These are phyloP conservation scores for Erinaceus europaeus DNA, from an alignment of 2,113 vertebrate genomes.

Conservation along the genomic window DNA sequence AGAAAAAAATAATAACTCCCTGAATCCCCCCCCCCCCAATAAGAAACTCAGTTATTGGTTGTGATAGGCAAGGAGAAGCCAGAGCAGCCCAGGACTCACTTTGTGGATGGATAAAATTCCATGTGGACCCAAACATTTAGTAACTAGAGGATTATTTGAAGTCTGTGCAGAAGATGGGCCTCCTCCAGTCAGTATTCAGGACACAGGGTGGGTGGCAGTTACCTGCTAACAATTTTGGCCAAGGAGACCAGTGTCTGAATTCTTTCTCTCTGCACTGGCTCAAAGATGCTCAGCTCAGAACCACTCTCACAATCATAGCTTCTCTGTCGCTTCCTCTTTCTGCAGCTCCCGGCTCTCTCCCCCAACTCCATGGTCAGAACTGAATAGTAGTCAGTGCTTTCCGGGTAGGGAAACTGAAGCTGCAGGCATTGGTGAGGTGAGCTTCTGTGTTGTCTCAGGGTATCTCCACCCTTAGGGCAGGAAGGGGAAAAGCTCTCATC, in stretches of 20 bases:
- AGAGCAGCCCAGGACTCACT: background rate
- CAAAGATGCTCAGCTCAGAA: background rate
- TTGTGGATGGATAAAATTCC: background rate
- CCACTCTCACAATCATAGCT: background rate
- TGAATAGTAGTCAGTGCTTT: background rate
- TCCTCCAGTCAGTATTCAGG: background rate
- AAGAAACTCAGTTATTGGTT: constrained; percentile 2
- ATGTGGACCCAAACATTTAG: background rate
- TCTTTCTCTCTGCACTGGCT: background rate
- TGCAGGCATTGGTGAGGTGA: background rate
- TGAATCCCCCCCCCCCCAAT: too few species aligned
- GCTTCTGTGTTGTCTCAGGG: background rate
- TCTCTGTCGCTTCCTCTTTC: background rate
- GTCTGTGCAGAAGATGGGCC: background rate
- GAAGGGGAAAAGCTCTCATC: background rate
- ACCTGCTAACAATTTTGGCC: background rate
- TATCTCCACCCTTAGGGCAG: background rate
- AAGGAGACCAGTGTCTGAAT: constrained; percentile 12
- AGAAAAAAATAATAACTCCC: constrained; percentile 12
- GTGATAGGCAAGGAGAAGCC: background rate
- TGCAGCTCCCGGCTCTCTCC: accelerated
- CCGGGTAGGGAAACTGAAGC: background rate
- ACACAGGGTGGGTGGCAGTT: background rate
- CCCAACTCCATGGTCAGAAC: background rate
- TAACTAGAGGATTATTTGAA: background rate